These are phyloP conservation scores for Sebastes taczanowskii DNA, from an alignment of 2,797 vertebrate genomes.

Conservation along the genomic window DNA sequence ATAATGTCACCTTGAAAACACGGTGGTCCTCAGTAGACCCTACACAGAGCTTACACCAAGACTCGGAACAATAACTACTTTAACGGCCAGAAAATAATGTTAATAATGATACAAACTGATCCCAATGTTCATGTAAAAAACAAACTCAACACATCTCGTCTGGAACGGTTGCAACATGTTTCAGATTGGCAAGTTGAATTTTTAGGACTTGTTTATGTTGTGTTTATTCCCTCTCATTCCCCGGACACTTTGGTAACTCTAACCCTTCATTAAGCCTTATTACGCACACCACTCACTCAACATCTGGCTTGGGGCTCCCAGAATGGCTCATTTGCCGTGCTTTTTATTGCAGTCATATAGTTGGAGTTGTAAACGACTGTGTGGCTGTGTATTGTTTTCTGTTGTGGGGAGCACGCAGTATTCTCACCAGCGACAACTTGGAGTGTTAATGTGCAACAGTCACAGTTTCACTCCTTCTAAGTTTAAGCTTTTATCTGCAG, in stretches of 20 bases:
- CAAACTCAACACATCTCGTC: neutral
- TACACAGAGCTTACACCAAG: constrained; percentile 28
- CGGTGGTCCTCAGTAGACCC: constrained; percentile 63
- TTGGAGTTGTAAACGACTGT: constrained; percentile 84
- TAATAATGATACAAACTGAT: constrained; percentile 7
- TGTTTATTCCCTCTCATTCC: constrained; percentile 81
- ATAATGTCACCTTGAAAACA: constrained; percentile 81
- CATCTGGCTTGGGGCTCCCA: constrained; percentile 81
- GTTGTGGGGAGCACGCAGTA: constrained; percentile 58
- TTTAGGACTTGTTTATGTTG: constrained; percentile 84
- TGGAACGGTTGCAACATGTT: constrained; percentile 47
- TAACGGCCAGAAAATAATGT: neutral
- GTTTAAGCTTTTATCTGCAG: constrained; percentile 12
- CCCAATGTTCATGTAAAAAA: neutral
- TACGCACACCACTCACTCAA: constrained; percentile 79
- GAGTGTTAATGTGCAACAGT: constrained; percentile 63
- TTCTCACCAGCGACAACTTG: constrained; percentile 58
- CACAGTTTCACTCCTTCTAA: constrained; percentile 21
- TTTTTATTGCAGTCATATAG: constrained; percentile 86
- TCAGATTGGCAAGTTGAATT: constrained; percentile 70
- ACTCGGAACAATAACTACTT: constrained; percentile 11
- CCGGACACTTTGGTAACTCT: constrained; percentile 76
- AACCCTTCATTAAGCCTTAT: constrained; percentile 84
- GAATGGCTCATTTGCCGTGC: constrained; percentile 82
- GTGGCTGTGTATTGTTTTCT: constrained; percentile 79